Conservation (phyloP, 1,140 invertebrate genomes). For the Dryas iulia region DNA sequence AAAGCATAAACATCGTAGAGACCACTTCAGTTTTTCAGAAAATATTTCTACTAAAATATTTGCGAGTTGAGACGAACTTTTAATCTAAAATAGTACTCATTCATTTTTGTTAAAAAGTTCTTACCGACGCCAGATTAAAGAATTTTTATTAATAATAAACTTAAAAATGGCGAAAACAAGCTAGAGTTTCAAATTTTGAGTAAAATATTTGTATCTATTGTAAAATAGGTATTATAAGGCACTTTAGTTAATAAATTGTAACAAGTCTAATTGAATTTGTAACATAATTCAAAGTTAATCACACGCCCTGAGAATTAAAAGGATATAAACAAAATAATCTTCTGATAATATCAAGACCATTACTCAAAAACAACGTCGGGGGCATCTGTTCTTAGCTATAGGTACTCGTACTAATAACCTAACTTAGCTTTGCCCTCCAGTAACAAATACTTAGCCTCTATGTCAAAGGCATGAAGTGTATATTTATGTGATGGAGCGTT, state of each 20-base stretch:
- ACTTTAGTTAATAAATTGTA: too few species aligned
- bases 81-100: neutral
- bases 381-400: conserved; percentile 62
- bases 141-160: neutral
- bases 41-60: conserved; percentile 37
- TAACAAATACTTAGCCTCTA: conserved; percentile 18
- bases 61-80: neutral
- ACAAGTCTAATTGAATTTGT: neutral
- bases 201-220: too few species aligned
- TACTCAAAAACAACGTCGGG: conserved; percentile 47
- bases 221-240: too few species aligned
- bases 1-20: conserved; percentile 41
- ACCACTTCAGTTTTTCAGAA: conserved; percentile 37
- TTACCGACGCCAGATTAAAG: neutral
- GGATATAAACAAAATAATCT: conserved; percentile 69
- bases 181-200: neutral
- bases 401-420: conserved; percentile 13
- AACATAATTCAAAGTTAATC: conserved; percentile 5
- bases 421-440: conserved; percentile 10
- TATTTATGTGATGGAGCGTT: conserved; percentile 18
- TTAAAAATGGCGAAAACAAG: neutral
- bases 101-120: neutral
- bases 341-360: conserved; percentile 22
- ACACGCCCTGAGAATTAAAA: conserved; percentile 32
- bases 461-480: conserved; percentile 27